Evolutionary conservation across 2,888 invertebrate species (phyloP).

Genomic region (Ptilodon capucinus): DNA sequence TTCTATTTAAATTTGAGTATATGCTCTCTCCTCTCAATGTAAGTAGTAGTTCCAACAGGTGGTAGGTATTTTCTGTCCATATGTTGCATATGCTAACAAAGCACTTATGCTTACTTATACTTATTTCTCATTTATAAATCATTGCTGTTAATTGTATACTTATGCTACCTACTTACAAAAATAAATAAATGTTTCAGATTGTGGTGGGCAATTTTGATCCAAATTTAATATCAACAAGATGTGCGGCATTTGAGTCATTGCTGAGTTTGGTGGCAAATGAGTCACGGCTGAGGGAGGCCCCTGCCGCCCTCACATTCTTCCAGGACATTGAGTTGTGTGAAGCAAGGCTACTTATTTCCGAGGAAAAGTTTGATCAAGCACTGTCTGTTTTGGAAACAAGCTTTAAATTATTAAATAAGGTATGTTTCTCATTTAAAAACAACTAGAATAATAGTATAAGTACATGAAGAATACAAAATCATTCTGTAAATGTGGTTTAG

Average conservation of each 20-base stretch:
- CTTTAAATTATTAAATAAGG: conserved; percentile 84
- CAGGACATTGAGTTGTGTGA: conserved; percentile 85
- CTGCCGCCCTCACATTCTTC: conserved; percentile 83
- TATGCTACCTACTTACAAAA: no score
- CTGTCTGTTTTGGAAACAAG: conserved; percentile 85
- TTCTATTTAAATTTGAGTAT: no score
- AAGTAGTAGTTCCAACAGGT: no score
- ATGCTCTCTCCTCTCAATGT: no score
- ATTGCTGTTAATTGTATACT: no score
- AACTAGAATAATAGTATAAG: not conserved
- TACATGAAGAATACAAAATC: no score
- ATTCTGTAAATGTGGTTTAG: no score
- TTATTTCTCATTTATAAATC: no score
- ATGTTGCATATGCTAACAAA: no score
- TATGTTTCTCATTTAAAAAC: not conserved
- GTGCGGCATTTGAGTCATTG: conserved; percentile 85
- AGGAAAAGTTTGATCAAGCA: conserved; percentile 84
- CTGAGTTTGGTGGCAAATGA: conserved; percentile 81
- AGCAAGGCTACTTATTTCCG: conserved; percentile 82
- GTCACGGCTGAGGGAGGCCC: conserved; percentile 81
- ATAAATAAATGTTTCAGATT: conserved; percentile 60
- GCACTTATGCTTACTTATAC: no score
- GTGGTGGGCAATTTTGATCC: conserved; percentile 88
- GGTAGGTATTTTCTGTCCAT: no score
- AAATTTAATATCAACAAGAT: conserved; percentile 84